Evolutionary conservation across 2,113 vertebrate species (phyloP), one percentile per base, ranked within the genome.

Genomic region (Ivindomyrus marchei): DNA sequence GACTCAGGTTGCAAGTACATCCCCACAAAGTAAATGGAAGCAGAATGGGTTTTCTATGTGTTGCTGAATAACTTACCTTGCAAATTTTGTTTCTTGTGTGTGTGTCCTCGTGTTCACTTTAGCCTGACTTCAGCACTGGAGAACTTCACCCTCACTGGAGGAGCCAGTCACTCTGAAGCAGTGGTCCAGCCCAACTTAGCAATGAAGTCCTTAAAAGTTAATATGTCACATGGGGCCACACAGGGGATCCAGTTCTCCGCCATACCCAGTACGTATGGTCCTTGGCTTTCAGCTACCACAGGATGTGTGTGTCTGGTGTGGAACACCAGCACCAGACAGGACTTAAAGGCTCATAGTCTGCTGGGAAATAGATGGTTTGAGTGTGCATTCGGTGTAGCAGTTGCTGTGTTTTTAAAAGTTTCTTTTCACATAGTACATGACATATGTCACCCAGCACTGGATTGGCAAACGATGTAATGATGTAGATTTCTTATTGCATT

Each of bases 151-250:
- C 87, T 84, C 11, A n/a, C 4, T 21, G 27, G 36, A 4, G 15
- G 36, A 50, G 36, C 15, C 6, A 31, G 19, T 36, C 7, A 21
- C 7, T 50, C 13, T 31, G 85, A 31, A 10, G 42, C 87, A 8
- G 62, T 90, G 52, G 87, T 90, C 31, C 90, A 90, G 87, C 90
- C 87, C 24, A 90, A 88, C 49, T 42, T 90, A 77, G 90, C 90
- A 36, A 15, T 90, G 10, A 74, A 85, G 50, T 88, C 90, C 9
- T 10, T 46, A 27, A 88, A 31, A 31, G 62, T 70, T 80, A 42
- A 42, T 19, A 1, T 80, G 74, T 42, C 74, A 7, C 4, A 36
- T 4, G 45, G 36, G 88, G 24, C 21, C 17, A 1, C 17, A 21
- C 27, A 50, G 2, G 90, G 90, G 66, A 52, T 90, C 4, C 90